Evolutionary conservation across 2,113 vertebrate species (phyloP).

Genomic region (Tringa solitaria): DNA sequence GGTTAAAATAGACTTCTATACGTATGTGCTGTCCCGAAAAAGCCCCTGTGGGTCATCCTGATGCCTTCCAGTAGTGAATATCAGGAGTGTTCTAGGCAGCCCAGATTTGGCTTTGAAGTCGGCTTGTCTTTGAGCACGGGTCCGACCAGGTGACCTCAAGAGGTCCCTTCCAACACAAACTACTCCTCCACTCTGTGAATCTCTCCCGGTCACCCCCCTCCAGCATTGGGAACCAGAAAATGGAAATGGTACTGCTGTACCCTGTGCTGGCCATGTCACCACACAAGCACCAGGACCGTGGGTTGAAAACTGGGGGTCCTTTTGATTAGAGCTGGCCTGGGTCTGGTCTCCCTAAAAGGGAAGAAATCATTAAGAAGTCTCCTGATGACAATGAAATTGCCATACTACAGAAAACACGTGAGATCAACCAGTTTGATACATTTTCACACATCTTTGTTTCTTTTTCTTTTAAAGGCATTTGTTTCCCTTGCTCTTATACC

Average conservation of each 20-base stretch:
- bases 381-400: not conserved
- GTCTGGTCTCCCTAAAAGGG: not conserved
- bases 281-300: fast-evolving
- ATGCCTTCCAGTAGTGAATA: not conserved
- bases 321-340: not conserved
- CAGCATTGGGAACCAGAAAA: not conserved
- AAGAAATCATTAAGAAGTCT: not conserved
- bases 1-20: not conserved
- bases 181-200: not conserved
- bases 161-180: not conserved
- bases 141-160: not conserved
- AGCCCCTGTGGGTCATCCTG: not conserved
- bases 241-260: not conserved
- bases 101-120: not conserved
- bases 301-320: not conserved
- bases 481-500: not conserved
- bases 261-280: not conserved
- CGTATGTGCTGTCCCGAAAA: not conserved
- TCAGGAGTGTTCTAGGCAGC: not conserved
- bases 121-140: not conserved
- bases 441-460: not conserved
- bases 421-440: not conserved
- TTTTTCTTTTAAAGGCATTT: not conserved
- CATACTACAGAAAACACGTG: not conserved
- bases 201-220: not conserved